A percentile compares a stretch with the other conserved stretches of the same genome.
These are phyloP conservation scores for Gymnogyps californianus DNA, from an alignment of 2,113 vertebrate genomes.

Conservation along the genomic window DNA sequence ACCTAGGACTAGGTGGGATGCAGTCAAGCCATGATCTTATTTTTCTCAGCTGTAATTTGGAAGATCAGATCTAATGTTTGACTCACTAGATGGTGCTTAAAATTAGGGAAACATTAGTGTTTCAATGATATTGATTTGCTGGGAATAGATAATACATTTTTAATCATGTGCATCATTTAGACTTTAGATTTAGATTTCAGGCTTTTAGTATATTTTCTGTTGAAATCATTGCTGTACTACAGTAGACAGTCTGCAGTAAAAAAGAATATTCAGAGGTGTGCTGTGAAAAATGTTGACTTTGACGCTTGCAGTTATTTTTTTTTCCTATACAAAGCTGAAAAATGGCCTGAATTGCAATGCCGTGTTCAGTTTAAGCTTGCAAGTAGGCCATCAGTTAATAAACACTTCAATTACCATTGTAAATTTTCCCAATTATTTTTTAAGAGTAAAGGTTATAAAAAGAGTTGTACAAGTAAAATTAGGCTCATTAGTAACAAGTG, in stretches of 20 bases:
- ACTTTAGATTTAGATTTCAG: neutral
- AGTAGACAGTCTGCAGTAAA: neutral
- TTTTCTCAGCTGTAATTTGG: neutral
- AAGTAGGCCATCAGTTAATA: neutral
- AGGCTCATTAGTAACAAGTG: neutral
- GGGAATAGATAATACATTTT: neutral
- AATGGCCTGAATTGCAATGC: neutral
- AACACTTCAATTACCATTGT: neutral
- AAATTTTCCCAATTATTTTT: neutral
- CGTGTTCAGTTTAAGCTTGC: neutral
- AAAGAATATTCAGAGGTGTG: neutral
- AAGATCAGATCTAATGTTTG: neutral
- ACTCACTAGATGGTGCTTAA: slow-evolving; percentile 11
- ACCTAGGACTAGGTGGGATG: neutral
- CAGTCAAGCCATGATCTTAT: neutral
- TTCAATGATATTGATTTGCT: neutral
- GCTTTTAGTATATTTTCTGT: neutral
- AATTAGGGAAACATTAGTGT: neutral
- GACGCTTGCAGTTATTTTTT: neutral
- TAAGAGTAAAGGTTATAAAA: neutral
- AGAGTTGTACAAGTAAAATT: neutral
- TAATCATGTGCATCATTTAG: neutral
- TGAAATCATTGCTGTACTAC: neutral
- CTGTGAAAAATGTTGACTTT: neutral
- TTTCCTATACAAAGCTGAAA: neutral